Base-by-base conservation (phyloP, 2,888 invertebrate species). In the Melangyna quadrimaculata region DNA sequence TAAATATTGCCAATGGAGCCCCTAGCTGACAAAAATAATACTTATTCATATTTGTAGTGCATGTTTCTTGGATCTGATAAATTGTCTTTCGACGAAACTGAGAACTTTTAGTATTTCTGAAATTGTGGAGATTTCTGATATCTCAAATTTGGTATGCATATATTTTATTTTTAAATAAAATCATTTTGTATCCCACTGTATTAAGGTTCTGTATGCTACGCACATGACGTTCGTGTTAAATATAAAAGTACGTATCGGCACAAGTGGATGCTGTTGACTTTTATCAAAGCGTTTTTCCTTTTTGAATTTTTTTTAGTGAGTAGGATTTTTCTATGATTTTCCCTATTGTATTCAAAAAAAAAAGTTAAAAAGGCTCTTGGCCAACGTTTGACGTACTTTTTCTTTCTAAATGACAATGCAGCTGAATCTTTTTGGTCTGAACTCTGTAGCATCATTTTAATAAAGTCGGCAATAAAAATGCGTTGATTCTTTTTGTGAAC, bases 211-310 rank as follows among this genome's bases (percentile, higher is more conserved):
- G 17, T 19, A 17, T 55, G 29, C 37, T 55, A 83, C 78, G 83
- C 73, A 78, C 70, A 83, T 83, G 73, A 70, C 79, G 74, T 73
- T 63, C 57, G 65, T 59, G 67, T 48, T 48, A 59, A 69, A 59
- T 53, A 53, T 14, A 17, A n/a, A 40, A 55, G 45, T 57, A 69
- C 1, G 10, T 77, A 51, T 61, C 51, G 14, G 6, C 14, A 12
- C 43, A 63, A 78, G 63, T 78, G 55, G 40, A 63, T 57, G 69
- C 48, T 69, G 51, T 19, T 59, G 27, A 61, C 59, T 35, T 73
- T 37, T 73, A 61, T 27, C 72, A 29, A 40, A 55, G 5, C 5
- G n/a, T 40, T 40, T 24, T 24, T 19, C 19, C n/a, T 12, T 17
- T 35, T 48, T 59, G 9, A 19, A 24, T 45, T 37, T 14, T 51